phyloP scores from a whole-genome alignment of 2,113 vertebrate genomes.

The Progne subis region DNA sequence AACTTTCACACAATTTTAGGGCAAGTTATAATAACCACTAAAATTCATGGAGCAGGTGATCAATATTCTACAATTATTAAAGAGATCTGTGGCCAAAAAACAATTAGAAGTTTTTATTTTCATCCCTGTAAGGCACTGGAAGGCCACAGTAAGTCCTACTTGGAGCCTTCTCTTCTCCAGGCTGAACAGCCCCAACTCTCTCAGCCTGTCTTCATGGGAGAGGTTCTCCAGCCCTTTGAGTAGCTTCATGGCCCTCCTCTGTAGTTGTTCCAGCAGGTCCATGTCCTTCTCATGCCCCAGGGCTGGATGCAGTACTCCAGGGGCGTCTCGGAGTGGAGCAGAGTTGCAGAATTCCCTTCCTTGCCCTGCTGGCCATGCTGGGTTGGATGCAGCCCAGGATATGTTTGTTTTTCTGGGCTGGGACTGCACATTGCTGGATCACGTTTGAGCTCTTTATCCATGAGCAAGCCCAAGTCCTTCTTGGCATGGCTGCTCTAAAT shows the following conservation, averaged over 20 bases:
- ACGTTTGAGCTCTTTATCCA: neutral
- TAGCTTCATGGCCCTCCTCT: neutral
- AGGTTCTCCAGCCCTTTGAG: neutral
- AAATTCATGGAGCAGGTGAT: neutral
- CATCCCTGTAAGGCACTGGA: neutral
- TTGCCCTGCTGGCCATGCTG: accelerated
- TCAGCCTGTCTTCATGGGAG: neutral
- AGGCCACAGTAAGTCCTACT: neutral
- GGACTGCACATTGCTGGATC: accelerated
- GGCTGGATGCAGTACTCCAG: neutral
- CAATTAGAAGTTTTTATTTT: neutral
- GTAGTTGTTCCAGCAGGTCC: neutral
- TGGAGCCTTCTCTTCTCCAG: neutral
- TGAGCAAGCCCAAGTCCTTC: neutral
- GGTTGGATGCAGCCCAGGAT: neutral
- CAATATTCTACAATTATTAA: neutral
- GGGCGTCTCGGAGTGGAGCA: neutral
- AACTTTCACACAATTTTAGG: neutral
- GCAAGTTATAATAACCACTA: neutral
- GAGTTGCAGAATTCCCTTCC: neutral
- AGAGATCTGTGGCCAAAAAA: neutral
- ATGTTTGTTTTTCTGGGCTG: accelerated
- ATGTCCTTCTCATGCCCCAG: neutral
- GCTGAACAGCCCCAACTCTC: neutral
- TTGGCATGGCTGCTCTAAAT: neutral